Evolutionary conservation across 2,888 invertebrate species (phyloP).

Genomic region (Drosophila mercatorum): DNA sequence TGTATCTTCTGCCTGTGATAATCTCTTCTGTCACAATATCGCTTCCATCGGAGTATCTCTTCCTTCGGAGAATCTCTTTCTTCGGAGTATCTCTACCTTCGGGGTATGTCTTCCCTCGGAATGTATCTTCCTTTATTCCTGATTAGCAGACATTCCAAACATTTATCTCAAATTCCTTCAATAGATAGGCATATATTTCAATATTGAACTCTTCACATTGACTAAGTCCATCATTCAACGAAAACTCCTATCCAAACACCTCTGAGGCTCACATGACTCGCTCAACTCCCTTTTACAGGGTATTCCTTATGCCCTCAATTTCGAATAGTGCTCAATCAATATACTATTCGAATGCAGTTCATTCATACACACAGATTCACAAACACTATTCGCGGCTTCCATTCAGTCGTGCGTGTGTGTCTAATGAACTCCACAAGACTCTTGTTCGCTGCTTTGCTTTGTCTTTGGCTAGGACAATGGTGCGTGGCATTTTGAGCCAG

Average conservation of each 20-base stretch:
- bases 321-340: no score
- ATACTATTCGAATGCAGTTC: background rate
- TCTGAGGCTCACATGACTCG: background rate
- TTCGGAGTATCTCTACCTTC: no score
- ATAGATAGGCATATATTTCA: background rate
- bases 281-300: background rate
- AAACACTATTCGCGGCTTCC: constrained; percentile 4
- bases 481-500: constrained; percentile 22
- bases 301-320: background rate
- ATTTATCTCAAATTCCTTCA: background rate
- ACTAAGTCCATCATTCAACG: background rate
- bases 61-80: no score
- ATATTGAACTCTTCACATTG: background rate
- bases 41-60: no score
- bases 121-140: background rate
- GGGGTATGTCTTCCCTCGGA: background rate
- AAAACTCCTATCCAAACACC: background rate
- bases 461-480: constrained; percentile 15
- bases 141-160: no score
- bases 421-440: background rate
- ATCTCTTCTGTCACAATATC: no score
- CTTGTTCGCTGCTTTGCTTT: background rate
- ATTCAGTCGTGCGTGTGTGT: constrained; percentile 6
- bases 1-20: no score
- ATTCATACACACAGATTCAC: constrained; percentile 1